phyloP scores from a whole-genome alignment of 2,797 vertebrate species.

The Lates japonicus region DNA sequence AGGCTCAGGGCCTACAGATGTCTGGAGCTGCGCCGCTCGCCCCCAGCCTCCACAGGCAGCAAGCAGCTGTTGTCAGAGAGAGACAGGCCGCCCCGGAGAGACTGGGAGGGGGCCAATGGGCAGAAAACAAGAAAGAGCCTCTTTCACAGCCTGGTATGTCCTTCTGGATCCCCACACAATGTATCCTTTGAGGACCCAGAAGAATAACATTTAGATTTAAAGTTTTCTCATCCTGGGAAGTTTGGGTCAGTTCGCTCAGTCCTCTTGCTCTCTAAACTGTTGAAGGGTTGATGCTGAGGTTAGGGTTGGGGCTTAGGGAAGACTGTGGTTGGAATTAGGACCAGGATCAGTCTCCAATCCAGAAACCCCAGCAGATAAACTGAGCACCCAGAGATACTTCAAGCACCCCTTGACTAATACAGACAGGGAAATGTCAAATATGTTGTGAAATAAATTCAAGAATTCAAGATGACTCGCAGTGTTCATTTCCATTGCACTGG shows the following conservation, averaged over 20 bases:
- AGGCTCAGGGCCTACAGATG: slow-evolving; percentile 85
- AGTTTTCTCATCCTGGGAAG: slow-evolving; percentile 87
- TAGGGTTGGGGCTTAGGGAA: slow-evolving; percentile 29
- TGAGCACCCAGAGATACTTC: slow-evolving; percentile 4
- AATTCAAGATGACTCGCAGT: not conserved
- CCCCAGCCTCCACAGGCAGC: slow-evolving; percentile 82
- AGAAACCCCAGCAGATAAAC: slow-evolving; percentile 20
- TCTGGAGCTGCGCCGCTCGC: slow-evolving; percentile 82
- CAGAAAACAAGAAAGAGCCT: slow-evolving; percentile 88
- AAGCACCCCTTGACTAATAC: not conserved
- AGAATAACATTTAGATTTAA: slow-evolving; percentile 91
- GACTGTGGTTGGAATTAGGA: slow-evolving; percentile 18
- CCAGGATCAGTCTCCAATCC: not conserved
- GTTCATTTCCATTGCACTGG: not conserved
- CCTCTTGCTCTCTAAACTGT: slow-evolving; percentile 70
- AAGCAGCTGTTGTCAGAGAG: slow-evolving; percentile 87
- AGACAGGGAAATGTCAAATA: slow-evolving; percentile 28
- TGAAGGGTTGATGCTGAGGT: slow-evolving; percentile 66
- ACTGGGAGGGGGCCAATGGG: slow-evolving; percentile 85
- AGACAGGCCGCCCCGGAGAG: slow-evolving; percentile 84
- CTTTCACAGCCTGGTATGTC: slow-evolving; percentile 89
- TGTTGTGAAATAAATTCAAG: not conserved
- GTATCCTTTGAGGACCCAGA: slow-evolving; percentile 89
- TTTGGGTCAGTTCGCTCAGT: slow-evolving; percentile 77
- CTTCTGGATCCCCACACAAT: slow-evolving; percentile 89